Percentiles rank a stretch among this genome's conserved stretches.
Evolutionary conservation across 2,888 invertebrate species (phyloP).

Genomic region (Drosophila yooni): DNA sequence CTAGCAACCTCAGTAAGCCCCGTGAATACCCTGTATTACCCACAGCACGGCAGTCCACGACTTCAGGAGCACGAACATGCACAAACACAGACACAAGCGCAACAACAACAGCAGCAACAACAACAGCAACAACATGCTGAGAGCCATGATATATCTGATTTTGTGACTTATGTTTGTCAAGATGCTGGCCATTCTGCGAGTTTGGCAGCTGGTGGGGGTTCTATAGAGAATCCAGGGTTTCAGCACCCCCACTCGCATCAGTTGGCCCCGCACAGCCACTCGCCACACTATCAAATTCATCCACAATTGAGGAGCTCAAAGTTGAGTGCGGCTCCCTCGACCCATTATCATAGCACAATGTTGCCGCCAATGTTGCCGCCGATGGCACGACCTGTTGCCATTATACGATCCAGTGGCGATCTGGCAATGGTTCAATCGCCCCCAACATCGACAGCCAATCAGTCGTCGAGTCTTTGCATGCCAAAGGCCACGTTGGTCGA

Average conservation of each 20-base stretch:
- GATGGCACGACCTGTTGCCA: constrained; percentile 98
- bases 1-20: constrained; percentile 86
- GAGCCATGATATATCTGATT: constrained; percentile 96
- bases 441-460: constrained; percentile 87
- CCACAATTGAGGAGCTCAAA: constrained; percentile 59
- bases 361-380: constrained; percentile 97
- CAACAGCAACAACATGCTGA: constrained; percentile 79
- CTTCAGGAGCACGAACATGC: constrained; percentile 76
- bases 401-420: constrained; percentile 94
- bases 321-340: constrained; percentile 40
- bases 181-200: constrained; percentile 89
- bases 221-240: constrained; percentile 52
- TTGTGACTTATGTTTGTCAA: constrained; percentile 98
- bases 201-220: constrained; percentile 16
- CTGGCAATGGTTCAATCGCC: constrained; percentile 88
- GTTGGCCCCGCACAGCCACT: constrained; percentile 55
- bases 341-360: constrained; percentile 90
- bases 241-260: constrained; percentile 56
- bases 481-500: constrained; percentile 49
- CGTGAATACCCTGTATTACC: constrained; percentile 86
- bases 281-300: constrained; percentile 63
- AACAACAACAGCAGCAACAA: constrained; percentile 37
- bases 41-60: constrained; percentile 82
- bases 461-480: constrained; percentile 84
- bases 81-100: constrained; percentile 52